A percentile compares a stretch with the other conserved stretches of the same genome.
phyloP scores from a whole-genome alignment of 2,797 vertebrate species.

The Ptychadena robeensis region DNA sequence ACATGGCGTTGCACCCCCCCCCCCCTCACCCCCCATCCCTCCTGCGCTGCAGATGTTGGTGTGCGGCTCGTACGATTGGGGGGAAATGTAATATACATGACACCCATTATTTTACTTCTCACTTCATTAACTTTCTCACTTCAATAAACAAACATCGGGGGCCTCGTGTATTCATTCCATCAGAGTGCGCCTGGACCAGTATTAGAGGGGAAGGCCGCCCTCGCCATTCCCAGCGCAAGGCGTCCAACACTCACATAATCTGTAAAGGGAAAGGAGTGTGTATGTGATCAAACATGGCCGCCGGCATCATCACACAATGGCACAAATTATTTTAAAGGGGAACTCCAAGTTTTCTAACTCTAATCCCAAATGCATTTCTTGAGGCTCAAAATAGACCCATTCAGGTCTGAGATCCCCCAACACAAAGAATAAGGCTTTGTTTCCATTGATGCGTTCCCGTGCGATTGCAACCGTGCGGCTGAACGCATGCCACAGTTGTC shows the following conservation, averaged over 20 bases:
- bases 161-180: background rate
- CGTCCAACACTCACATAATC: background rate
- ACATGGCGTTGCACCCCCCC: background rate
- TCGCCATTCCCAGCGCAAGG: too few relatives aligned
- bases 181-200: slow-evolving; percentile 8
- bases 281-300: background rate
- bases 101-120: slow-evolving; percentile 67
- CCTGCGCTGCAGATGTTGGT: slow-evolving; percentile 62
- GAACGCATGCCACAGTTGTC: too few relatives aligned
- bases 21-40: background rate
- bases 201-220: background rate
- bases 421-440: too few relatives aligned
- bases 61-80: slow-evolving; percentile 58
- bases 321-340: too few relatives aligned
- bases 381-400: too few relatives aligned
- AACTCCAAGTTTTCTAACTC: too few relatives aligned
- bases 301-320: too few relatives aligned
- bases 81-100: slow-evolving; percentile 54
- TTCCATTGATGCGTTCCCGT: too few relatives aligned
- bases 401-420: too few relatives aligned
- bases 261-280: background rate
- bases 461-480: too few relatives aligned
- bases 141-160: slow-evolving; percentile 40
- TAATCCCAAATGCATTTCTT: too few relatives aligned
- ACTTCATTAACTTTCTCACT: slow-evolving; percentile 75